These are phyloP conservation scores for Sceloporus tristichus DNA, from an alignment of 2,113 vertebrate species.

Conservation along the genomic window DNA sequence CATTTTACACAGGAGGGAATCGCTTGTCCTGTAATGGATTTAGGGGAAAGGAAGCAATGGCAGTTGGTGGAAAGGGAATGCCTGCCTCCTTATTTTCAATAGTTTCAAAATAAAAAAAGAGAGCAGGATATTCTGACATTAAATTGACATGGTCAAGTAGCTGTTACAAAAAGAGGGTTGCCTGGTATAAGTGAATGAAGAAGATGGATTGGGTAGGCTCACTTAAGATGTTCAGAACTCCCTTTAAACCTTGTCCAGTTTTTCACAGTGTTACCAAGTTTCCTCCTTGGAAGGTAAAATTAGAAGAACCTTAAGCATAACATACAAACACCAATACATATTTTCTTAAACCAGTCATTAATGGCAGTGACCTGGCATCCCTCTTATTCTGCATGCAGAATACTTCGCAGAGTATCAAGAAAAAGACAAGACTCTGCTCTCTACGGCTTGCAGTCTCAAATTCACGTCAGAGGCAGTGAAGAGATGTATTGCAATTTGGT, in stretches of 20 bases:
- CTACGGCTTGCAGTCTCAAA: too few relatives aligned
- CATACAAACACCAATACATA: neutral
- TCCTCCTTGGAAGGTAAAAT: neutral
- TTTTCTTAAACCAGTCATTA: neutral
- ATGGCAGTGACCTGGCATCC: neutral
- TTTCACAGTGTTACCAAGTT: neutral
- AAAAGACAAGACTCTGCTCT: too few relatives aligned
- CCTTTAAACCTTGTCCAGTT: neutral
- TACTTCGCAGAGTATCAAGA: too few relatives aligned
- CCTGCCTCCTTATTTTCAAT: neutral
- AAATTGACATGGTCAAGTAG: neutral
- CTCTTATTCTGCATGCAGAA: too few relatives aligned
- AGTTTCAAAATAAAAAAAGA: neutral
- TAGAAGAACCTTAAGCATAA: neutral
- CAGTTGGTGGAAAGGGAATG: neutral
- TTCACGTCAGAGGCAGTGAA: too few relatives aligned
- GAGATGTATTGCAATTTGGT: too few relatives aligned
- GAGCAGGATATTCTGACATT: neutral
- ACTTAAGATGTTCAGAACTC: neutral
- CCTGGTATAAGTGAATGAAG: neutral
- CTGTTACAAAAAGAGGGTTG: neutral
- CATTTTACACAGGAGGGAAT: constrained; percentile 31
- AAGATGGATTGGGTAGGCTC: neutral
- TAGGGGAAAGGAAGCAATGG: constrained; percentile 16
- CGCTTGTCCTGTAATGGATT: neutral